Conservation (phyloP, 1,140 invertebrate genomes). For the Tribolium castaneum region DNA sequence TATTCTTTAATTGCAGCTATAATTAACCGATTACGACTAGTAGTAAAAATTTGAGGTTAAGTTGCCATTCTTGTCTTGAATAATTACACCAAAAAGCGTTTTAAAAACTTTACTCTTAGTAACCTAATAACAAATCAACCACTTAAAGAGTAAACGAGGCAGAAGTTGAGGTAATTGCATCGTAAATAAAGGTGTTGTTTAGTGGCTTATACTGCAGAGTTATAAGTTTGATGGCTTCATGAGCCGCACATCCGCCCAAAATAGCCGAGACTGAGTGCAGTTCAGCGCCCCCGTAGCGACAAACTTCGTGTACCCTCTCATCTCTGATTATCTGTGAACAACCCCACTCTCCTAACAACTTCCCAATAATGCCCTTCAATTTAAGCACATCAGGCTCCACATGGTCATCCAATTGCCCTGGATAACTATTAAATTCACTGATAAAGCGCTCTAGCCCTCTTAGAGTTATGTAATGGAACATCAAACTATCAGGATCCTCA, state of each 20-base stretch:
- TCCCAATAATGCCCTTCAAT: slow-evolving; percentile 60
- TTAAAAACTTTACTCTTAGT: slow-evolving; percentile 13
- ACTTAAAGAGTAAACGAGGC: slow-evolving; percentile 70
- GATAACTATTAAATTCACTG: slow-evolving; percentile 88
- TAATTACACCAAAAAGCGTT: neutral
- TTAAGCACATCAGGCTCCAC: slow-evolving; percentile 66
- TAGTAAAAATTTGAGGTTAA: too few species aligned
- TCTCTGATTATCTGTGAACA: slow-evolving; percentile 81
- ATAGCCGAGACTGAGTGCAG: slow-evolving; percentile 96
- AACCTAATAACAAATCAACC: slow-evolving; percentile 12
- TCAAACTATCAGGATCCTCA: slow-evolving; percentile 84
- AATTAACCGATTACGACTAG: too few species aligned
- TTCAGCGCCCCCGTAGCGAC: slow-evolving; percentile 92
- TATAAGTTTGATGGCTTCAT: slow-evolving; percentile 97
- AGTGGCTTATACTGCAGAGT: slow-evolving; percentile 97
- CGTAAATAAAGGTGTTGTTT: slow-evolving; percentile 96
- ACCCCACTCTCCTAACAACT: slow-evolving; percentile 88
- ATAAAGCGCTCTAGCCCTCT: slow-evolving; percentile 92
- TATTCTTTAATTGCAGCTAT: too few species aligned
- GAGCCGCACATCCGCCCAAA: slow-evolving; percentile 91
- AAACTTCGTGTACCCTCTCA: slow-evolving; percentile 96
- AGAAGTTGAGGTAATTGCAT: slow-evolving; percentile 90
- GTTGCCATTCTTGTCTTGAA: too few species aligned
- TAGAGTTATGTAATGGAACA: slow-evolving; percentile 92
- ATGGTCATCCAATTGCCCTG: slow-evolving; percentile 88